Evolutionary conservation across 2,797 vertebrate genomes (phyloP).

Genomic region (Thripadectes ignobilis): DNA sequence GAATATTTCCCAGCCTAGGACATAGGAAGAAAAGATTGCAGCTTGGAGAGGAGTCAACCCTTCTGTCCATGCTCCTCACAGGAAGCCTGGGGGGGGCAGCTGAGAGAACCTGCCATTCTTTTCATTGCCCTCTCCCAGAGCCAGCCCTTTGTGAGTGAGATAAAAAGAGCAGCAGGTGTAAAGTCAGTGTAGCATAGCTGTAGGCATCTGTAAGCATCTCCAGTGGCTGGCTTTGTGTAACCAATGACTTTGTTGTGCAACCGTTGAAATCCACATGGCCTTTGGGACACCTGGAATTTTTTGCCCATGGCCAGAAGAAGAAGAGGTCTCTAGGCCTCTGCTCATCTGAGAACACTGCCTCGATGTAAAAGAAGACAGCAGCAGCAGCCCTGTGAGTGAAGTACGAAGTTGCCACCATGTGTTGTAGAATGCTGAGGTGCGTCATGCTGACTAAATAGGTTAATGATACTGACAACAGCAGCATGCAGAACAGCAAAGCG

Average conservation of each 20-base stretch:
- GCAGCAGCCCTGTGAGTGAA: neutral
- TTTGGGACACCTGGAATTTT: neutral
- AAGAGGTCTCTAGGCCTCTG: neutral
- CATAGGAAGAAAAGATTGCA: neutral
- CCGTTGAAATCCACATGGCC: accelerated
- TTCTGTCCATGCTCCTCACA: neutral
- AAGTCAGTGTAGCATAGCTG: neutral
- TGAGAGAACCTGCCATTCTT: neutral
- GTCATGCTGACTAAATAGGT: neutral
- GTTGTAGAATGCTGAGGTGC: neutral
- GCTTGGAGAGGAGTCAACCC: neutral
- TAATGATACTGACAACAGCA: neutral
- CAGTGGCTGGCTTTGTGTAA: neutral
- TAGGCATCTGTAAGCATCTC: neutral
- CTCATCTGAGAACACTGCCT: neutral
- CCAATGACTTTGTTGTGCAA: neutral
- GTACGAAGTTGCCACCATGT: neutral
- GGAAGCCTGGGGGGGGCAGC: accelerated
- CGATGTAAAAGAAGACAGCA: accelerated
- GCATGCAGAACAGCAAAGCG: neutral
- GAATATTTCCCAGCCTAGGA: neutral
- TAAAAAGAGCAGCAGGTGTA: neutral
- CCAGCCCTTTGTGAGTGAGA: neutral
- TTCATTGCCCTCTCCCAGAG: neutral
- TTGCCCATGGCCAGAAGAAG: neutral